Percentiles rank a stretch among this genome's conserved stretches.
Conservation (phyloP, 2,888 invertebrate genomes). For the Julus scanicus region DNA sequence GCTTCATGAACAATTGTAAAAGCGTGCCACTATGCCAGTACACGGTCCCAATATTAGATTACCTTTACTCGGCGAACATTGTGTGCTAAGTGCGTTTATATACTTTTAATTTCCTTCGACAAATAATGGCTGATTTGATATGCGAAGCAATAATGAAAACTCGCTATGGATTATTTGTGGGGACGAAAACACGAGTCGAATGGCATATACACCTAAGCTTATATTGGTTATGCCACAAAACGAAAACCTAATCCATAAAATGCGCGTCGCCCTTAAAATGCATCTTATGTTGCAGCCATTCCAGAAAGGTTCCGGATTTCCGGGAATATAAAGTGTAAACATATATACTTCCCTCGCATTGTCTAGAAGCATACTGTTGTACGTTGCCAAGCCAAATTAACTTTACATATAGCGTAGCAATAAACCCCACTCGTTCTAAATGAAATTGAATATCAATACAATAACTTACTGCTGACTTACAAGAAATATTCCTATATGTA, state of each 20-base stretch:
- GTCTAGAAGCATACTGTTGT: not conserved
- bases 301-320: not conserved
- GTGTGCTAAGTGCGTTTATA: not conserved
- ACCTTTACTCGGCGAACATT: not conserved
- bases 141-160: slow-evolving; percentile 22
- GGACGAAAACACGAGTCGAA: not conserved
- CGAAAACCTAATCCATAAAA: slow-evolving; percentile 12
- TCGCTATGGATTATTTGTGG: slow-evolving; percentile 7
- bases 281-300: slow-evolving; percentile 17
- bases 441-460: not conserved
- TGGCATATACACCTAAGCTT: not conserved
- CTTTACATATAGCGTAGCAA: not conserved
- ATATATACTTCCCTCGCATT: not conserved
- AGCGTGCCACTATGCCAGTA: not conserved
- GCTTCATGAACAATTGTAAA: not conserved
- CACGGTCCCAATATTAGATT: not conserved
- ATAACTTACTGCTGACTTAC: not conserved
- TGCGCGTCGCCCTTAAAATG: not conserved
- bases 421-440: not conserved
- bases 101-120: slow-evolving; percentile 21
- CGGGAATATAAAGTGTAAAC: slow-evolving; percentile 28
- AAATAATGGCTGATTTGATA: slow-evolving; percentile 27
- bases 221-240: not conserved
- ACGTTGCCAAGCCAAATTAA: not conserved
- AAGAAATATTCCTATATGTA: not conserved